These are phyloP conservation scores for Pteropus rufus DNA, from an alignment of 2,797 vertebrate species.

Conservation along the genomic window DNA sequence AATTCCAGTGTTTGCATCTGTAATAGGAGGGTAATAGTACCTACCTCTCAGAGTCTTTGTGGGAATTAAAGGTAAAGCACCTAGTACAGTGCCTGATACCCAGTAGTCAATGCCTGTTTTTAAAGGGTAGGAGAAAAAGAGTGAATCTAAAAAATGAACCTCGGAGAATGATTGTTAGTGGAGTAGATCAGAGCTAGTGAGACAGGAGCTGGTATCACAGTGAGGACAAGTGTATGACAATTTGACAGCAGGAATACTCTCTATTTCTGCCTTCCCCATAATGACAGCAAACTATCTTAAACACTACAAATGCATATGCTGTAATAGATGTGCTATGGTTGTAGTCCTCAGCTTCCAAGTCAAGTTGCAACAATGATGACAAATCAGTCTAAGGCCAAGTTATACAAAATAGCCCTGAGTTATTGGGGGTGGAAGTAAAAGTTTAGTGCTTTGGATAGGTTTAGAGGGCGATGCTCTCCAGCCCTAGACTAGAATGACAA, in stretches of 20 bases:
- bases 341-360: not conserved
- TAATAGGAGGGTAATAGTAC: not conserved
- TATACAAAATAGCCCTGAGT: not conserved
- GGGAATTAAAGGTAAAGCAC: not conserved
- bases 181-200: not conserved
- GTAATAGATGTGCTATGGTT: not conserved
- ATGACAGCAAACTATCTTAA: not conserved
- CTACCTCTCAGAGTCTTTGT: not conserved
- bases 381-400: not conserved
- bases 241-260: not conserved
- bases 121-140: slow-evolving; percentile 10
- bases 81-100: not conserved
- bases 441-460: not conserved
- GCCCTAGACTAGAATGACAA: not conserved
- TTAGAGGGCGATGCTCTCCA: not conserved
- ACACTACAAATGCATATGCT: not conserved
- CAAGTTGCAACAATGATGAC: not conserved
- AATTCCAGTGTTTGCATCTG: not conserved
- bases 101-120: not conserved
- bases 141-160: not conserved
- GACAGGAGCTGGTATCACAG: not conserved
- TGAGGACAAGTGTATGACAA: not conserved
- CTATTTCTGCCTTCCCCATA: not conserved
- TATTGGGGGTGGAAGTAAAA: not conserved
- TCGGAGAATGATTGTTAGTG: not conserved